Conservation (phyloP, 1,140 invertebrate species). For the Lysiphlebus fabarum region DNA sequence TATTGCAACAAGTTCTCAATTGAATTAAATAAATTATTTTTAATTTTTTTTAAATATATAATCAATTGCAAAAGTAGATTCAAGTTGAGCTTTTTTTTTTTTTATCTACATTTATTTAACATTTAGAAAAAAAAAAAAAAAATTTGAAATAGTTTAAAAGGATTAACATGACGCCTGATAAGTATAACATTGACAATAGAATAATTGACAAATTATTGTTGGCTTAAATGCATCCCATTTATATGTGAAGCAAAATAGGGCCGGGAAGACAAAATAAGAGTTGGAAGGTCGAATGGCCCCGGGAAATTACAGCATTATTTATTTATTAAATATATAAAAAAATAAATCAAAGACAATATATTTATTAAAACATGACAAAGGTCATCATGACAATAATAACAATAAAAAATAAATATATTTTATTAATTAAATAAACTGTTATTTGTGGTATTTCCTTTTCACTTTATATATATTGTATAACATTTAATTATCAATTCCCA, state of each 20-base stretch:
- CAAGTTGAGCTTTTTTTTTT: background rate
- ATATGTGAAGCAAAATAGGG: constrained; percentile 29
- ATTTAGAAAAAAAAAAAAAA: too few species aligned
- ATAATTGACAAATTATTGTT: constrained; percentile 52
- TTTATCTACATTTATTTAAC: background rate
- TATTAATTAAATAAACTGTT: too few species aligned
- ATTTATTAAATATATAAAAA: constrained; percentile 10
- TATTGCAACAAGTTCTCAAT: background rate
- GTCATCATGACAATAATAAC: too few species aligned
- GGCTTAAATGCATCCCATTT: constrained; percentile 47
- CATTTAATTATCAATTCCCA: too few species aligned
- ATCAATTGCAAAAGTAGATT: too few species aligned
- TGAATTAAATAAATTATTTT: background rate
- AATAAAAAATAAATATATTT: too few species aligned
- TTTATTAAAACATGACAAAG: constrained; percentile 1
- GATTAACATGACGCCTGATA: constrained; percentile 35
- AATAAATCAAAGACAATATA: constrained; percentile 3
- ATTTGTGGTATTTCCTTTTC: too few species aligned
- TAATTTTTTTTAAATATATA: background rate
- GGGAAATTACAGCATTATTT: constrained; percentile 9
- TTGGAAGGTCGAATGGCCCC: constrained; percentile 37
- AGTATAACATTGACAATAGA: constrained; percentile 48
- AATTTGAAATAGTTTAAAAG: background rate
- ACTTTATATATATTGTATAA: too few species aligned
- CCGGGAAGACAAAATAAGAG: constrained; percentile 24